A percentile compares a stretch with the other conserved stretches of the same genome.
These are phyloP conservation scores for Polydrusus cervinus DNA, from an alignment of 2,888 invertebrate species.

Conservation along the genomic window DNA sequence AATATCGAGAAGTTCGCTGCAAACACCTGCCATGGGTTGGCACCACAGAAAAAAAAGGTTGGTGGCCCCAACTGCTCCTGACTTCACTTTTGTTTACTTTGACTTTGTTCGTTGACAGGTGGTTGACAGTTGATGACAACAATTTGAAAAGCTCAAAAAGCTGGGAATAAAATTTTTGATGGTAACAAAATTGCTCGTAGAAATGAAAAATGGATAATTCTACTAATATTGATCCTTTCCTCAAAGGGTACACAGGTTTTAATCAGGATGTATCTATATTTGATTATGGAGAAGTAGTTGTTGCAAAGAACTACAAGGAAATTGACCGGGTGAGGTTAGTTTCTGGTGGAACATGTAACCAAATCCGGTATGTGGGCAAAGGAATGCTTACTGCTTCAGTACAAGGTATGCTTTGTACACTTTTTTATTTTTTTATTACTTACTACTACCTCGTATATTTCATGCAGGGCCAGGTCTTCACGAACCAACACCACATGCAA, in stretches of 20 bases:
- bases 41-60: no score
- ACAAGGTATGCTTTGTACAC: slow-evolving; percentile 72
- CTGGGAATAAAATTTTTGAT: neutral
- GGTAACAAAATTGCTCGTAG: slow-evolving; percentile 24
- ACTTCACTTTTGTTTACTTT: slow-evolving; percentile 6
- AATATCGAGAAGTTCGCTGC: slow-evolving; percentile 31
- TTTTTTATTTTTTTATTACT: neutral
- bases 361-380: slow-evolving; percentile 75
- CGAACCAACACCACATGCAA: slow-evolving; percentile 64
- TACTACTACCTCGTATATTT: neutral
- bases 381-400: slow-evolving; percentile 88
- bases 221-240: slow-evolving; percentile 12
- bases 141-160: neutral
- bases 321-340: slow-evolving; percentile 74
- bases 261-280: slow-evolving; percentile 66
- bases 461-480: slow-evolving; percentile 64
- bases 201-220: slow-evolving; percentile 28
- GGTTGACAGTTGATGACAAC: neutral
- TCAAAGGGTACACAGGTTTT: slow-evolving; percentile 41
- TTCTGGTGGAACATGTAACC: slow-evolving; percentile 81
- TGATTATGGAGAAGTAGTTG: slow-evolving; percentile 67
- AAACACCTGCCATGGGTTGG: slow-evolving; percentile 21
- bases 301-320: slow-evolving; percentile 65
- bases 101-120: neutral
- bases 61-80: neutral